A percentile compares a stretch with the other conserved stretches of the same genome.
These are phyloP conservation scores for Galendromus occidentalis DNA, from an alignment of 1,140 invertebrate genomes.

Conservation along the genomic window DNA sequence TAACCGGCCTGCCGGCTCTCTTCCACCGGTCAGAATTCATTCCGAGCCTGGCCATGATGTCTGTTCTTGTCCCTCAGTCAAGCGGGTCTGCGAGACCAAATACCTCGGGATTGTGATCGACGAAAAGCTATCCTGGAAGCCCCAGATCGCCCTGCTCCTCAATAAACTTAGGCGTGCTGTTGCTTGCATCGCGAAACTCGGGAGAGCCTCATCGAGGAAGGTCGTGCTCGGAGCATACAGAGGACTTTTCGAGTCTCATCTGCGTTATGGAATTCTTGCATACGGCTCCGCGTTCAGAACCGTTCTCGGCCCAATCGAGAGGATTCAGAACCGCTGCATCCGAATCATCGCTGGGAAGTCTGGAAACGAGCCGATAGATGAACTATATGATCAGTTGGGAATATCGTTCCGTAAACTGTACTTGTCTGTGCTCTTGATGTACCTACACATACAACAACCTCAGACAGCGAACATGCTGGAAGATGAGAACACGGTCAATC, in stretches of 20 bases:
- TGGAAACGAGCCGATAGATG: not conserved
- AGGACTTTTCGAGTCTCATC: not conserved
- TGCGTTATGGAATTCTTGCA: slow-evolving; percentile 10
- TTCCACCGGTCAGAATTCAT: no score
- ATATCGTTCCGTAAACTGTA: no score
- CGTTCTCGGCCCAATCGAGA: not conserved
- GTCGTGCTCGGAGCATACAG: not conserved
- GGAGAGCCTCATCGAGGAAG: not conserved
- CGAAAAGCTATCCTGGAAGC: not conserved
- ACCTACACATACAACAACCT: no score
- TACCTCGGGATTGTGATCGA: slow-evolving; percentile 7
- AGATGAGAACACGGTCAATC: no score
- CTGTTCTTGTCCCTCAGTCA: not conserved
- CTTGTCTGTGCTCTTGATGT: no score
- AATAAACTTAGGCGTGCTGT: not conserved
- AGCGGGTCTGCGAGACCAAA: not conserved
- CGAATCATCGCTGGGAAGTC: not conserved
- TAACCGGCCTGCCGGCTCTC: no score
- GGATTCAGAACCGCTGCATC: not conserved
- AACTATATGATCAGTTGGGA: not conserved
- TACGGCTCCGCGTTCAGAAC: not conserved
- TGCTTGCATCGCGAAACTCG: not conserved
- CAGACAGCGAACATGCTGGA: no score
- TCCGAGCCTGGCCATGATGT: no score
- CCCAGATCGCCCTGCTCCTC: not conserved